These are phyloP conservation scores for Osmerus eperlanus DNA, from an alignment of 2,113 vertebrate species.

Conservation along the genomic window DNA sequence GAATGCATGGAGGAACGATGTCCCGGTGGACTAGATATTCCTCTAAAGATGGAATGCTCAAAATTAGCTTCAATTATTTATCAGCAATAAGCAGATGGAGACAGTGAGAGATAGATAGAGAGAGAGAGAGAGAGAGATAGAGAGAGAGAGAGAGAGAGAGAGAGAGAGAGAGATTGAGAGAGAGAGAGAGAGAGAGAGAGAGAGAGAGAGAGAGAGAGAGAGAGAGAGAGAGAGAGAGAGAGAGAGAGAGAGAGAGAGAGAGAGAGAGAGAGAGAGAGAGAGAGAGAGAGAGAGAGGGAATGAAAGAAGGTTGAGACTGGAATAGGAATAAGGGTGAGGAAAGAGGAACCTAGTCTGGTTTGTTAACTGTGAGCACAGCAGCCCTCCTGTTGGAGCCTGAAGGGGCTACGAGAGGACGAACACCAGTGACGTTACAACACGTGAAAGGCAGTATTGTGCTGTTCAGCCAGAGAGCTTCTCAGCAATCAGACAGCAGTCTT, in stretches of 20 bases:
- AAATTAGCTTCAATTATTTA: constrained; percentile 66
- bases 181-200: neutral
- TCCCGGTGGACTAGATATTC: constrained; percentile 45
- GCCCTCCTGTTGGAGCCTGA: too few relatives aligned
- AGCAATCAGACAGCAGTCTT: too few relatives aligned
- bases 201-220: neutral
- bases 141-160: neutral
- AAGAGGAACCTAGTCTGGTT: too few relatives aligned
- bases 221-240: neutral
- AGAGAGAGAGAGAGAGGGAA: neutral
- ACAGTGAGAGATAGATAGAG: constrained; percentile 15
- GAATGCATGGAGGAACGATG: constrained; percentile 25
- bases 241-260: constrained; percentile 1
- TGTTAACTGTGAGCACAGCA: too few relatives aligned
- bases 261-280: neutral
- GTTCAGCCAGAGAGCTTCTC: too few relatives aligned
- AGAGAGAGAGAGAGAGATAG: neutral
- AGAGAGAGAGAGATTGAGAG: too few relatives aligned
- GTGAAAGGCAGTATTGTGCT: too few relatives aligned
- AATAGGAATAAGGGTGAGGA: neutral
- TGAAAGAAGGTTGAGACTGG: neutral
- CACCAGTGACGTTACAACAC: too few relatives aligned
- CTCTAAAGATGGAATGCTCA: constrained; percentile 43
- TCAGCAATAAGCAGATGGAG: constrained; percentile 44
- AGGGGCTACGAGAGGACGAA: too few relatives aligned